Conservation (phyloP, 2,888 invertebrate genomes). For the Zygogramma bicolorata region DNA sequence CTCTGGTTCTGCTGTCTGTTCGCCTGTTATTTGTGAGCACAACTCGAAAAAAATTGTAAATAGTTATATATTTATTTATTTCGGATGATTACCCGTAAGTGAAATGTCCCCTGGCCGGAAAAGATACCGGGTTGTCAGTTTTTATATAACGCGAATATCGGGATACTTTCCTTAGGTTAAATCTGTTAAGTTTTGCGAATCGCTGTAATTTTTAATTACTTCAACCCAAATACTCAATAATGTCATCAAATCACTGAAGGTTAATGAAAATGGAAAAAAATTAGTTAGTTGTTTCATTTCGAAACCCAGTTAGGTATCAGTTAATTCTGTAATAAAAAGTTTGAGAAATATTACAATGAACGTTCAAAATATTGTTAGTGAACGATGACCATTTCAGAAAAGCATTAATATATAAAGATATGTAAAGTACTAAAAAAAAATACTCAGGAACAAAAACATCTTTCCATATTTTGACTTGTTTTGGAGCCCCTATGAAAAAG, state of each 20-base stretch:
- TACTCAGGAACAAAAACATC: no score
- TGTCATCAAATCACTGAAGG: conserved; percentile 46
- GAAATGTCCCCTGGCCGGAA: conserved; percentile 34
- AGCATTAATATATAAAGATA: no score
- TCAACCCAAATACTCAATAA: conserved; percentile 35
- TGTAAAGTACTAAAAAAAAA: no score
- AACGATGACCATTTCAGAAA: no score
- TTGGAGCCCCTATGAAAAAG: no score
- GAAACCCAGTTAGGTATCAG: no score
- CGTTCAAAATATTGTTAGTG: no score
- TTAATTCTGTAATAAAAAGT: no score
- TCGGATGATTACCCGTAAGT: conserved; percentile 43
- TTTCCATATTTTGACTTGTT: no score
- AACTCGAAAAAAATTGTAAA: conserved; percentile 51
- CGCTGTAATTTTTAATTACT: conserved; percentile 8
- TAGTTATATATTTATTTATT: conserved; percentile 57
- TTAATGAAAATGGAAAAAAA: conserved; percentile 48
- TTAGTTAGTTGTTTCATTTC: conserved; percentile 24
- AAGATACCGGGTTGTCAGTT: neutral
- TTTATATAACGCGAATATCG: conserved; percentile 12
- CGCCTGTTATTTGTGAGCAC: conserved; percentile 50
- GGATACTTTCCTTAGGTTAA: conserved; percentile 27
- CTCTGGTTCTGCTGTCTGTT: conserved; percentile 54
- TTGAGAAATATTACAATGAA: no score
- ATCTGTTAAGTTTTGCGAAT: conserved; percentile 30